These are phyloP conservation scores for Limnephilus lunatus DNA, from an alignment of 2,888 invertebrate genomes.

Conservation along the genomic window DNA sequence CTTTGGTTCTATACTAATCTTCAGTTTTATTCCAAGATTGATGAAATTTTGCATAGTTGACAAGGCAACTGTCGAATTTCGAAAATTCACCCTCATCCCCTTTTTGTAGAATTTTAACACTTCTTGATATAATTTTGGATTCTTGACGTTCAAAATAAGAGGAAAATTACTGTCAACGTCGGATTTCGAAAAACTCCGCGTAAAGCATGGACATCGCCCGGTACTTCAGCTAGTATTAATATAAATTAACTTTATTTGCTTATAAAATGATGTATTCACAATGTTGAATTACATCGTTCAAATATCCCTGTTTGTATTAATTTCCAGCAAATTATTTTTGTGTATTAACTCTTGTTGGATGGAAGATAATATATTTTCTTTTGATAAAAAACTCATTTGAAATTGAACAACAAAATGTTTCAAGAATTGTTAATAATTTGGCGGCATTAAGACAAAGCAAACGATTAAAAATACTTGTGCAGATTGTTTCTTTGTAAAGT, in stretches of 20 bases:
- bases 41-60: too few species aligned
- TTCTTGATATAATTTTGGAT: too few species aligned
- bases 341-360: not conserved
- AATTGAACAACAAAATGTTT: not conserved
- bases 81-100: too few species aligned
- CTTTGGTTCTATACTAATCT: too few species aligned
- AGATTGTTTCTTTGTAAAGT: not conserved
- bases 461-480: constrained; percentile 2
- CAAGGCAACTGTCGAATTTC: too few species aligned
- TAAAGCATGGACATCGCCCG: too few species aligned
- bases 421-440: not conserved
- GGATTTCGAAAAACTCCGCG: too few species aligned
- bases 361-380: not conserved
- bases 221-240: too few species aligned
- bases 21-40: too few species aligned
- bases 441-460: not conserved
- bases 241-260: not conserved
- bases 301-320: not conserved
- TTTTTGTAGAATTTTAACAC: too few species aligned
- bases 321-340: not conserved
- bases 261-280: not conserved
- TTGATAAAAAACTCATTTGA: not conserved
- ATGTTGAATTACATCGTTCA: not conserved
- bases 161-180: too few species aligned
- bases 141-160: too few species aligned